Base-by-base conservation (phyloP, 2,888 invertebrate genomes). In the Anticlea derivata region DNA sequence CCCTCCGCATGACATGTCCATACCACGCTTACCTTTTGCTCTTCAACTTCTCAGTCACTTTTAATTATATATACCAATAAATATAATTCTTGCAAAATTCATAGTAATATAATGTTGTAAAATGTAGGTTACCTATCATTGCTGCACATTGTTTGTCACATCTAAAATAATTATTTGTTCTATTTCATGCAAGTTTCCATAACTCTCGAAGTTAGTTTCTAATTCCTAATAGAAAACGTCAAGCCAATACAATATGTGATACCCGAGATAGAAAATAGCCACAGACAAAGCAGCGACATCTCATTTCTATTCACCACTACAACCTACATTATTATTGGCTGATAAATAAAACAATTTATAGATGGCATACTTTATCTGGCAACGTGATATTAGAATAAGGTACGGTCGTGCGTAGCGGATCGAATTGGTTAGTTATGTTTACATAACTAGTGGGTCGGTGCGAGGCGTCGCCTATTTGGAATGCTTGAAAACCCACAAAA, bases 401-500 rank as follows among this genome's bases (percentile, higher is more conserved):
- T 39, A 50, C 44, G 23, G 7, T 34, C 50, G 62, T 66, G 68
- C 70, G 70, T 63, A 69, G 66, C 59, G 61, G 63, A 70, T 68
- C 69, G 70, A 72, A 78, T 75, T 70, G 59, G 62, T 78, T 77
- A 80, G 82, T 78, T 73, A 55, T 62, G 62, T 79, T 80, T 83
- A 82, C 78, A 80, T 80, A 81, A 83, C 68, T 61, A 70, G 71
- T 70, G 61, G 71, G 80, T 75, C 78, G 71, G 77, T 73, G 75
- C 64, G 59, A 41, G 53, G 46, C 55, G 52, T 53, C 59, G 68
- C 65, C 70, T 71, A 70, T 73, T 70, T 66, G 71, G 75, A 81
- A 83, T 79, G 80, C 80, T 74, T 80, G 75, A 72, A 79, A 78
- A 73, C 77, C 72, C 65, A 80, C 79, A 76, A 80, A 84, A 78